Base-by-base conservation (phyloP, 2,113 vertebrate species). In the Actinemys pallida region DNA sequence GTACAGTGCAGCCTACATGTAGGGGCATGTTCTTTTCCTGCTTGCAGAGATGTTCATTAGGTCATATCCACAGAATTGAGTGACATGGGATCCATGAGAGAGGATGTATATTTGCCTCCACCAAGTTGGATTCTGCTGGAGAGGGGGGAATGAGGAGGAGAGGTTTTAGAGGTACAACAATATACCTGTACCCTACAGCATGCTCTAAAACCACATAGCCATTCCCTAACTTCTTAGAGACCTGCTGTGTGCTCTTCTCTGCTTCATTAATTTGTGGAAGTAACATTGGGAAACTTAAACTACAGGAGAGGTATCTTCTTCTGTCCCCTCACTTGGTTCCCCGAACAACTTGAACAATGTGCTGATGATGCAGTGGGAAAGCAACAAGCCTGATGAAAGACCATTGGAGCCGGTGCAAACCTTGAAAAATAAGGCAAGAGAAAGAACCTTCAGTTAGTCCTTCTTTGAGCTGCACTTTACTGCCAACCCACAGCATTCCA, bases 21-120 rank as follows among this genome's bases (percentile, higher is more conserved):
- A 96, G 95, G 87, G 86, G 88, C 88, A 96, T n/a, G 83, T 81
- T 52, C 92, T 96, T 76, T 75, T 89, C 92, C 80, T 92, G 79
- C 86, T 92, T 62, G 9, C 78, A 92, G 92, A 84, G 82, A 47
- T 47, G 24, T 47, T 45, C 12, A 27, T 78, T 13, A 45, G 39
- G 24, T 42, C 10, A 42, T 10, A 42, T 39, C 69, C 69, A 75
- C 31, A 75, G 22, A 75, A 75, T 10, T 75, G 22, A 75, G 69
- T 72, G 69, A 42, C 20, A 14, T 42, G 72, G 31, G 19, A 20
- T 76, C 72, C 39, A 42, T 9, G 39, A 75, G 19, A 39, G n/a
- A 75, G 6, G 59, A 35, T n/a, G 62, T 65, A n/a, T 10, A n/a
- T n/a, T 69, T 24, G 22, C 72, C 42, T 76, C 20, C 19, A 45